Conservation (phyloP, 1,140 invertebrate genomes). For the Portunus trituberculatus region DNA sequence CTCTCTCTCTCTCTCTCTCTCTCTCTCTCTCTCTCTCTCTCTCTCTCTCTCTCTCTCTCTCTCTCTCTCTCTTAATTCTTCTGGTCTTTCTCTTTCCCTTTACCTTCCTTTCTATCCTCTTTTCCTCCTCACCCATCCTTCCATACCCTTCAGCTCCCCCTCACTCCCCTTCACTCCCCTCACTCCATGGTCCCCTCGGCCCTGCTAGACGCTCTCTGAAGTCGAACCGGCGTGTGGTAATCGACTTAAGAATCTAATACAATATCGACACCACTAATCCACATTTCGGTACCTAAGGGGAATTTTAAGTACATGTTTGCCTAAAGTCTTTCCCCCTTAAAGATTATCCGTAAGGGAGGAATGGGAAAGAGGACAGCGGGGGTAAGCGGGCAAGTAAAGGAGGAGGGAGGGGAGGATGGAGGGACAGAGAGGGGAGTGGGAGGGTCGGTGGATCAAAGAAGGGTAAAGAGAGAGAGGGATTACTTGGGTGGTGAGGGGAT, state of each 20-base stretch:
- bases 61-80: neutral
- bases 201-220: neutral
- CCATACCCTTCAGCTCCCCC: no score
- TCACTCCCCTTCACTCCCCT: neutral
- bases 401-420: neutral
- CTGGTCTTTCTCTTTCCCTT: no score
- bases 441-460: neutral
- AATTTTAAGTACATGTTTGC: slow-evolving; percentile 44
- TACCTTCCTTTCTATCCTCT: no score
- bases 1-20: neutral
- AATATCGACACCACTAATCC: neutral
- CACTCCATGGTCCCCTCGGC: neutral
- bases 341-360: slow-evolving; percentile 16
- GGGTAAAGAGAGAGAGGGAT: slow-evolving; percentile 28
- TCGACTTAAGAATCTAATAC: slow-evolving; percentile 27
- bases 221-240: neutral
- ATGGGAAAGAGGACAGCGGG: neutral
- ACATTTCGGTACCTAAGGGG: slow-evolving; percentile 25
- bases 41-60: neutral
- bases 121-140: no score
- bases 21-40: neutral
- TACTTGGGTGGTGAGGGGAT: neutral
- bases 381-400: neutral
- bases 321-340: slow-evolving; percentile 41
- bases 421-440: neutral